Percentiles rank a stretch among this genome's conserved stretches.
These are phyloP conservation scores for Semibalanus balanoides DNA, from an alignment of 1,140 invertebrate genomes.

Conservation along the genomic window DNA sequence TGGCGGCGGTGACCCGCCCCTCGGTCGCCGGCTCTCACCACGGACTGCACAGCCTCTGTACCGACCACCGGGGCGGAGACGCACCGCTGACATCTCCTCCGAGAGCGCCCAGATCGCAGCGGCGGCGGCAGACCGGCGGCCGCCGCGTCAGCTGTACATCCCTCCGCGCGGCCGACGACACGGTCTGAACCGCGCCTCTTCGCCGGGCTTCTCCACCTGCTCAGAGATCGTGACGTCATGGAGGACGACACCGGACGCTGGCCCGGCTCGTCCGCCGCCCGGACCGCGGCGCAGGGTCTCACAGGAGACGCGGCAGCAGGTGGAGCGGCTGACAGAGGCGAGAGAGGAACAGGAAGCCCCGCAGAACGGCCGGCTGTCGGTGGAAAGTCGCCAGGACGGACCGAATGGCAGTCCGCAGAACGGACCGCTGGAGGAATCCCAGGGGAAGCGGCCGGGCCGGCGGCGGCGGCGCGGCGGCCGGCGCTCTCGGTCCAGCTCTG, in stretches of 20 bases:
- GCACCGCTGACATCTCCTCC: too few species aligned
- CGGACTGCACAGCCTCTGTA: background rate
- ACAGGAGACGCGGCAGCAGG: background rate
- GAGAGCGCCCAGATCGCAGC: too few species aligned
- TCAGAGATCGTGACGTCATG: conserved; percentile 78
- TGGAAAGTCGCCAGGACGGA: too few species aligned
- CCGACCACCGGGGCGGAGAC: too few species aligned
- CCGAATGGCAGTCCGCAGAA: background rate
- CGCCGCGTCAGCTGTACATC: conserved; percentile 9
- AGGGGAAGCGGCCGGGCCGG: background rate
- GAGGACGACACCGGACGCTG: conserved; percentile 51
- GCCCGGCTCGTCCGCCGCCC: too few species aligned
- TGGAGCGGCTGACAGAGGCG: background rate
- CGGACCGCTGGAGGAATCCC: too few species aligned
- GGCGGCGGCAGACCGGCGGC: background rate
- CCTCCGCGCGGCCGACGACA: conserved; percentile 1
- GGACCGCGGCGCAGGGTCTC: background rate
- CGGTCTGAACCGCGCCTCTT: background rate
- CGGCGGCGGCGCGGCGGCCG: too few species aligned
- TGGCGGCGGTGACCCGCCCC: background rate
- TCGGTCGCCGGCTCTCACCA: background rate
- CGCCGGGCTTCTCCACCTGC: conserved; percentile 47
- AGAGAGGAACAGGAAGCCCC: background rate
- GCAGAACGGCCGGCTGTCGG: too few species aligned
- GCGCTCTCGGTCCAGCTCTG: background rate